phyloP scores from a whole-genome alignment of 2,888 invertebrate genomes.

The Tinea semifulvella region DNA sequence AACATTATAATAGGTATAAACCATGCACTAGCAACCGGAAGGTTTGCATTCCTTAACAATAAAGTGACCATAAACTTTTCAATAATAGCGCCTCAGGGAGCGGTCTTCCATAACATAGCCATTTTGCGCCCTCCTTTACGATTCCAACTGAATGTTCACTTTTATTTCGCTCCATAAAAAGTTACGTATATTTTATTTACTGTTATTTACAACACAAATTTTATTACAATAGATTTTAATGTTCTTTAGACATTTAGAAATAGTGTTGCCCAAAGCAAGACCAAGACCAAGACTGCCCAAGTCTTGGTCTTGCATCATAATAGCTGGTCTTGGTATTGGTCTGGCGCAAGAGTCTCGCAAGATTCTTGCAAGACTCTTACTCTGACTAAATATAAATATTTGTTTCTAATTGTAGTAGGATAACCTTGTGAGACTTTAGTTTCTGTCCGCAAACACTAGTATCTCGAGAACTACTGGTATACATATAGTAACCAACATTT shows the following conservation, averaged over 20 bases:
- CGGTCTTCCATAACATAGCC: constrained; percentile 20
- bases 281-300: too few relatives aligned
- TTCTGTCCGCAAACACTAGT: too few relatives aligned
- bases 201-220: constrained; percentile 12
- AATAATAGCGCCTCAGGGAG: constrained; percentile 14
- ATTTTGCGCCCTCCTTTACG: constrained; percentile 22
- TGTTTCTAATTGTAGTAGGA: too few relatives aligned
- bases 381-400: too few relatives aligned
- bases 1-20: not conserved
- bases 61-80: constrained; percentile 12
- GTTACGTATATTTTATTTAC: constrained; percentile 14
- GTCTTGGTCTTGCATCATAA: too few relatives aligned
- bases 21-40: not conserved
- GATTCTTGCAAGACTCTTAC: too few relatives aligned
- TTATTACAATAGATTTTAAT: constrained; percentile 12
- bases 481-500: too few relatives aligned
- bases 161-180: constrained; percentile 12
- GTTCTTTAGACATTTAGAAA: not conserved
- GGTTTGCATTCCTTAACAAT: constrained; percentile 12
- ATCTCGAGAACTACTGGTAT: too few relatives aligned
- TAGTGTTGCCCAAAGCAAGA: too few relatives aligned
- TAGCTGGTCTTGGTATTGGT: too few relatives aligned
- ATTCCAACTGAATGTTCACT: constrained; percentile 15
- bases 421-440: too few relatives aligned
- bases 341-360: too few relatives aligned